A percentile compares a stretch with the other conserved stretches of the same genome.
phyloP scores from a whole-genome alignment of 2,888 invertebrate species.

The Watsonalla binaria region DNA sequence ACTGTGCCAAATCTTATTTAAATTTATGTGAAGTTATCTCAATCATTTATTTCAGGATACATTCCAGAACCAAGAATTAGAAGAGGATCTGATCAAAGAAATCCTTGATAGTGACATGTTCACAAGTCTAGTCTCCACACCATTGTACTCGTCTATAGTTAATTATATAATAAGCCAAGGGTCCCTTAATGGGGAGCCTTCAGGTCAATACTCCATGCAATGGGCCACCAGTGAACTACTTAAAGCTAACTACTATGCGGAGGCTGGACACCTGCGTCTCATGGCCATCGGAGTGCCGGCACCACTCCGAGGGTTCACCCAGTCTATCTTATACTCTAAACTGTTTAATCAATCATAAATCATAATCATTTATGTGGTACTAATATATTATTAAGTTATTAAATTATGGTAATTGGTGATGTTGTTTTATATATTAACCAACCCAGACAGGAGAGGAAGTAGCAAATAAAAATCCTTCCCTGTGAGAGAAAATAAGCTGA shows the following conservation, averaged over 20 bases:
- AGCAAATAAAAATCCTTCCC: no score
- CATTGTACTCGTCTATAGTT: conserved; percentile 47
- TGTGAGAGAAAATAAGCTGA: no score
- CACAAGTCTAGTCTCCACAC: conserved; percentile 50
- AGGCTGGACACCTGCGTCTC: conserved; percentile 61
- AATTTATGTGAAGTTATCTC: background rate
- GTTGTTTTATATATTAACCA: background rate
- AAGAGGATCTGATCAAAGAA: conserved; percentile 55
- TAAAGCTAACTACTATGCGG: conserved; percentile 47
- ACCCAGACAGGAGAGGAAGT: no score
- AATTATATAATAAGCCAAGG: conserved; percentile 46
- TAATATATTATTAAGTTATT: conserved; percentile 22
- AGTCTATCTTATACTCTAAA: conserved; percentile 48
- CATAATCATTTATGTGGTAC: conserved; percentile 13
- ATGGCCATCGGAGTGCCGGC: conserved; percentile 46
- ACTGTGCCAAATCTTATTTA: background rate
- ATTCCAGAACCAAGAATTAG: conserved; percentile 41
- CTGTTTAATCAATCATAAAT: conserved; percentile 25
- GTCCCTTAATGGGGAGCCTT: conserved; percentile 19
- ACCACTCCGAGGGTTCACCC: conserved; percentile 55
- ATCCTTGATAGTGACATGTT: conserved; percentile 59
- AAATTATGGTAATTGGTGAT: conserved; percentile 17
- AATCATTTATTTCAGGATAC: conserved; percentile 33
- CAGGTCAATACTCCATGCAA: conserved; percentile 33
- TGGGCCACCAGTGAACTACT: conserved; percentile 53